Percentiles rank a stretch among this genome's conserved stretches.
Conservation (phyloP, 2,888 invertebrate genomes). For the Tenthredo amoena region DNA sequence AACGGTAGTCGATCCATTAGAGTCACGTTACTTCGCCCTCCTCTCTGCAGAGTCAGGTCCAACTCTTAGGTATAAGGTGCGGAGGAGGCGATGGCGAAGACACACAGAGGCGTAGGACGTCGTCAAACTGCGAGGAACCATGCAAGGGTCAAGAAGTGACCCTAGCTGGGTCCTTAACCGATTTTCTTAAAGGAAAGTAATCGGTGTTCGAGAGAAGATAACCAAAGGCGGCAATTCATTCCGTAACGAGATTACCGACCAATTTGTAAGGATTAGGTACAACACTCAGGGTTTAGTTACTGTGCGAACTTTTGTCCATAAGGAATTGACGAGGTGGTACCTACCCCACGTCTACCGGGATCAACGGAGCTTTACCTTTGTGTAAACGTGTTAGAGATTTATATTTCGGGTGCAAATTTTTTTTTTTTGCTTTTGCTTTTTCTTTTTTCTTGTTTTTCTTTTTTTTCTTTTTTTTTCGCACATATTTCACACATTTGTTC, state of each 20-base stretch:
- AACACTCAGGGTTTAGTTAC: neutral
- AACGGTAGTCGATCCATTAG: constrained; percentile 69
- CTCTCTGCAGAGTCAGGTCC: neutral
- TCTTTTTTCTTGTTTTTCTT: neutral
- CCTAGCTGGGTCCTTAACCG: neutral
- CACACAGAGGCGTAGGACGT: constrained; percentile 55
- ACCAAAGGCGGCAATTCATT: constrained; percentile 45
- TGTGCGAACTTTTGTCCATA: neutral
- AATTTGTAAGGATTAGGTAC: constrained; percentile 66
- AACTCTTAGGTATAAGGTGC: constrained; percentile 48
- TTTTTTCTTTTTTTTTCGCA: no score
- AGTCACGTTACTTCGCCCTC: constrained; percentile 44
- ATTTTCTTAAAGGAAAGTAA: neutral
- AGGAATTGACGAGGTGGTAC: neutral
- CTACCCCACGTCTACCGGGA: neutral
- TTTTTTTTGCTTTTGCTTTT: no score
- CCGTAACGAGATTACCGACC: constrained; percentile 68
- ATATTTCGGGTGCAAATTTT: neutral
- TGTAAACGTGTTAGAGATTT: neutral
- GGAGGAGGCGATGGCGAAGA: constrained; percentile 54
- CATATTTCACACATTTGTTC: neutral
- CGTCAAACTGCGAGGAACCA: neutral
- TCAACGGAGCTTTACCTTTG: neutral
- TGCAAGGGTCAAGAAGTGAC: neutral
- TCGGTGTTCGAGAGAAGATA: neutral